Percentiles rank a stretch among this genome's conserved stretches.
These are phyloP conservation scores for Sinonovacula constricta DNA, from an alignment of 1,140 invertebrate genomes.

Conservation along the genomic window DNA sequence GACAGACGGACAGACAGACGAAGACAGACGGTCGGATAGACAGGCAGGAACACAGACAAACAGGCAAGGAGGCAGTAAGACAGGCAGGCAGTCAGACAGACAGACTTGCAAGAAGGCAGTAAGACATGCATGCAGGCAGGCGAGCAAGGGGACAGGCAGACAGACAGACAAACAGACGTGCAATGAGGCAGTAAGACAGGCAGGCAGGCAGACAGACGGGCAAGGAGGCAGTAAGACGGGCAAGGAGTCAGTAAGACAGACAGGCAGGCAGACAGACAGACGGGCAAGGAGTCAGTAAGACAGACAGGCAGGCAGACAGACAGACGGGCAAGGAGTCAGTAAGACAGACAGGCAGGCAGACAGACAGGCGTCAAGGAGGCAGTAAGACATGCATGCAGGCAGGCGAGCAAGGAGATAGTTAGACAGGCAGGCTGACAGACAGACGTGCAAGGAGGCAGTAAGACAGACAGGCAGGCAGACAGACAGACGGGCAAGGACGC, in stretches of 20 bases:
- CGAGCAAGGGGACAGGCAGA: conserved; percentile 12
- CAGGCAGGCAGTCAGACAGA: conserved; percentile 13
- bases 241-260: neutral
- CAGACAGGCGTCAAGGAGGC: conserved; percentile 22
- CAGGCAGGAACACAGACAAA: conserved; percentile 26
- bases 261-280: no score
- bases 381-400: conserved; percentile 12
- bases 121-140: conserved; percentile 13
- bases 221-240: neutral
- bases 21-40: no score
- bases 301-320: conserved; percentile 27
- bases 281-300: no score
- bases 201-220: neutral
- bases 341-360: conserved; percentile 7
- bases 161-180: conserved; percentile 34
- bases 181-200: conserved; percentile 15
- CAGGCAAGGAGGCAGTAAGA: conserved; percentile 10
- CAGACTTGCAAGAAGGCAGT: no score
- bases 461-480: neutral
- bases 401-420: conserved; percentile 10
- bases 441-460: conserved; percentile 15
- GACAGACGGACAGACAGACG: no score
- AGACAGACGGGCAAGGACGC: neutral
- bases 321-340: conserved; percentile 15
- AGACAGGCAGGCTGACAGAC: conserved; percentile 28